Conservation (phyloP, 2,113 vertebrate species). For the Tichodroma muraria region DNA sequence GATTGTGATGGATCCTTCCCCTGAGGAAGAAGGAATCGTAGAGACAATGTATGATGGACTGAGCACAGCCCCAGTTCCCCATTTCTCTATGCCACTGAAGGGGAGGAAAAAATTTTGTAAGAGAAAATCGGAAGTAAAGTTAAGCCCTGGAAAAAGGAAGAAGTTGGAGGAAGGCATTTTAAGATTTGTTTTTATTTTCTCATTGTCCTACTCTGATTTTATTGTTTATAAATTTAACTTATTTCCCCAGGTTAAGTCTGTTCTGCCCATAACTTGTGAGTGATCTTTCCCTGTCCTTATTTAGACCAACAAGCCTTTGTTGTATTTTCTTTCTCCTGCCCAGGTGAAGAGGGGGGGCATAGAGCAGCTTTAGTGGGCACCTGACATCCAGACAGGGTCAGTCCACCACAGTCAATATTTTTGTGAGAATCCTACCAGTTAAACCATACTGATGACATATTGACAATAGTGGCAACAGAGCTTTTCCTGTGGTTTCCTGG, state of each 20-base stretch:
- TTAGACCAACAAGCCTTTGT: not conserved
- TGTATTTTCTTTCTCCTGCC: not conserved
- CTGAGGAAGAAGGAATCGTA: not conserved
- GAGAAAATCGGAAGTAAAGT: not conserved
- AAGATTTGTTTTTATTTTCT: not conserved
- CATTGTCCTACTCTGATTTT: not conserved
- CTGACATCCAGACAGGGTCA: not conserved
- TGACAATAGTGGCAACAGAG: not conserved
- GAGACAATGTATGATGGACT: not conserved
- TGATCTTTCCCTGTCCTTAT: not conserved
- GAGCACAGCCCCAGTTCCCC: not conserved
- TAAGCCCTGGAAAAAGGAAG: not conserved
- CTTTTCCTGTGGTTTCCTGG: not conserved
- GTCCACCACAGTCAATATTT: not conserved
- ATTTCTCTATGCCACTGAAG: rapidly evolving
- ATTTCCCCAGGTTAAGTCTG: not conserved
- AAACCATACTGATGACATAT: not conserved
- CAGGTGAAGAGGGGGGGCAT: not conserved
- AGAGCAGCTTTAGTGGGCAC: not conserved
- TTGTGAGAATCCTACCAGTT: not conserved
- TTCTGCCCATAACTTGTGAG: not conserved
- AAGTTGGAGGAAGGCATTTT: not conserved
- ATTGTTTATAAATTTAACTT: not conserved
- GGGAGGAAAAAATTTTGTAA: not conserved
- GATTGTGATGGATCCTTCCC: not conserved